Evolutionary conservation across 2,113 vertebrate genomes (phyloP), one percentile per base, ranked within the genome.

Genomic region (Himantopus leucocephalus): DNA sequence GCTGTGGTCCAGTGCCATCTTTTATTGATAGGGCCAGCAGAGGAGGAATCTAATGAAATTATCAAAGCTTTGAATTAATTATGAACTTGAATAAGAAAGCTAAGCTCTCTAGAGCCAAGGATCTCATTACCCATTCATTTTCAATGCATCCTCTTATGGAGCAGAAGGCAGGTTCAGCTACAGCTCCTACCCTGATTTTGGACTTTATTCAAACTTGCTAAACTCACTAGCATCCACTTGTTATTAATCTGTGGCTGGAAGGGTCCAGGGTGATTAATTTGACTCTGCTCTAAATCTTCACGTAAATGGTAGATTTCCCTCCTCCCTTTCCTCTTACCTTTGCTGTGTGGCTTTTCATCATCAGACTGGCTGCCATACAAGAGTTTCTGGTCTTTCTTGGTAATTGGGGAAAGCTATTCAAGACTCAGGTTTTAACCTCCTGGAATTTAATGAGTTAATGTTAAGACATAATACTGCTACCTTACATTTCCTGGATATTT

Each of bases 61-160:
- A 99, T 99, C 99, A 99, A 98, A 98, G 99, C 99, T 99, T 97
- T 99, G 99, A 99, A 99, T 99, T 99, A 99, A 99, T 99, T 99
- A 99, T 99, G 99, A 99, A 98, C 98, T 98, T 98, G 98, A 99
- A 99, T 98, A 99, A 99, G 99, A 99, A 99, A 98, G 98, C 98
- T 98, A 97, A 98, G 98, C 98, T 99, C 99, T 99, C 98, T 97
- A 98, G 98, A 98, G 98, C 97, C 96, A 94, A 85, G 94, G 96
- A 97, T 98, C 98, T 99, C 99, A 99, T 99, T 99, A 99, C 97
- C 97, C 98, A 99, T 99, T 98, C 99, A 99, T 98, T 99, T 98
- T 98, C 98, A 98, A 98, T 98, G 98, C 98, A 97, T 98, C 97
- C 97, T 99, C 98, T 98, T 98, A 97, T 98, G 98, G 98, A 99